Evolutionary conservation across 2,888 invertebrate species (phyloP).

Genomic region (Acanthococcus lagerstroemiae): DNA sequence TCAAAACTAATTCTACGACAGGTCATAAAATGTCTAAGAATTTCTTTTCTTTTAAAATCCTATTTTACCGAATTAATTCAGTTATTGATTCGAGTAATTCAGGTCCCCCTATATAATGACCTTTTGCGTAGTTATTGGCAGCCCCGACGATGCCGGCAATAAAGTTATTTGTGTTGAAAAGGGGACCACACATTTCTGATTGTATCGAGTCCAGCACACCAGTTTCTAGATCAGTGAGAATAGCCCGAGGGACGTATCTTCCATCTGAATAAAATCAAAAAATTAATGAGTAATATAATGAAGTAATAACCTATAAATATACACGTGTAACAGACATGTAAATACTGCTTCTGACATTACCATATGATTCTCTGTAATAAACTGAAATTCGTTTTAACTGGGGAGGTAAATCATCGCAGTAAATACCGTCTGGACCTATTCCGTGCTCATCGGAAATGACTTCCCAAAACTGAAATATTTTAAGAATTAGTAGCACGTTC

Average conservation of each 20-base stretch:
- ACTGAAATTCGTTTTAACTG: slow-evolving; percentile 34
- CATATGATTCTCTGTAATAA: slow-evolving; percentile 22
- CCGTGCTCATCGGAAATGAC: slow-evolving; percentile 36
- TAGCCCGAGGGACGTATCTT: slow-evolving; percentile 16
- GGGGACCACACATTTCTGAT: slow-evolving; percentile 18
- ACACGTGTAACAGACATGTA: too few species aligned
- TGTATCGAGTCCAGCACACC: slow-evolving; percentile 23
- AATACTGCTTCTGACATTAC: too few species aligned
- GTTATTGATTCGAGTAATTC: slow-evolving; percentile 11
- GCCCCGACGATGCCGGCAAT: slow-evolving; percentile 20
- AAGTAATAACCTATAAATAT: not conserved
- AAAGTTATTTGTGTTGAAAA: slow-evolving; percentile 23
- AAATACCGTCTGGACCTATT: slow-evolving; percentile 34
- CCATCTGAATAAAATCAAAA: slow-evolving; percentile 22
- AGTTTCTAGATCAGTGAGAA: slow-evolving; percentile 17
- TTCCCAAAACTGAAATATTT: slow-evolving; percentile 37
- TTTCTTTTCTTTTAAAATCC: not conserved
- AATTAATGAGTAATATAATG: not conserved
- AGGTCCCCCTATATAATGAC: slow-evolving; percentile 19
- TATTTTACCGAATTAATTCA: slow-evolving; percentile 22
- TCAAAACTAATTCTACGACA: not conserved
- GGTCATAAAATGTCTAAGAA: not conserved
- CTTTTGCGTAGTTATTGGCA: slow-evolving; percentile 25
- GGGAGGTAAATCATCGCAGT: slow-evolving; percentile 31
- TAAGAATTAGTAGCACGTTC: too few species aligned